phyloP scores from a whole-genome alignment of 2,888 invertebrate species.

The Sminthurinus aureus region DNA sequence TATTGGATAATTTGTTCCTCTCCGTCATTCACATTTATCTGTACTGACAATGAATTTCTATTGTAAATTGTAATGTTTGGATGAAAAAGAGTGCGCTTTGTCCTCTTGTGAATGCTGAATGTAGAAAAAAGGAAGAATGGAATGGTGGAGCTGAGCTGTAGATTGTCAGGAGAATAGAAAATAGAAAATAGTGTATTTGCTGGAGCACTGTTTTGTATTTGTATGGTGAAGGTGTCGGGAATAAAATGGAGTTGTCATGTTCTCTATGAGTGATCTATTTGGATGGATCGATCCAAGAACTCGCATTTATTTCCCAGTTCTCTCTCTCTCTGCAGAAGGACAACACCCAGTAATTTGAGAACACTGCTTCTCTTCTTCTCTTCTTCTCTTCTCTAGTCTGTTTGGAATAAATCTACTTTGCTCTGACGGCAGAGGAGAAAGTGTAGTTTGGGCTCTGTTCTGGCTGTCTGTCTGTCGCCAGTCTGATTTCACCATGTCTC shows the following conservation, averaged over 20 bases:
- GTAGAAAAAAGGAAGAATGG: no score
- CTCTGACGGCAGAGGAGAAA: not conserved
- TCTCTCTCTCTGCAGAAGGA: not conserved
- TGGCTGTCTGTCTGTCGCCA: not conserved
- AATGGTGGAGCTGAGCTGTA: no score
- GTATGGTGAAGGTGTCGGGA: not conserved
- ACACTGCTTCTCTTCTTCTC: not conserved
- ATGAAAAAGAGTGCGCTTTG: no score
- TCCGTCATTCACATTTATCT: no score
- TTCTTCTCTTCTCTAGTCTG: not conserved
- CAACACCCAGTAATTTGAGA: slow-evolving; percentile 23
- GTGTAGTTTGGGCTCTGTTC: not conserved
- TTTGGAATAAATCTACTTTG: not conserved
- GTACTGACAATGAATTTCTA: no score
- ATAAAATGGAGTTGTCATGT: slow-evolving; percentile 23
- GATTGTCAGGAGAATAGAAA: no score
- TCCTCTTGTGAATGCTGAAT: no score
- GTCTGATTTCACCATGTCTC: not conserved
- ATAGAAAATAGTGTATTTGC: no score
- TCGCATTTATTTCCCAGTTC: slow-evolving; percentile 21
- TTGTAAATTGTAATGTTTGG: no score
- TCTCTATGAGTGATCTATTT: slow-evolving; percentile 24
- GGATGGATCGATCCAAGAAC: slow-evolving; percentile 14
- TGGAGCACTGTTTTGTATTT: no score
- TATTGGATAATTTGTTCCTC: no score